Percentiles rank a stretch among this genome's conserved stretches.
These are phyloP conservation scores for Diceros bicornis DNA, from an alignment of 2,797 vertebrate species.

Conservation along the genomic window DNA sequence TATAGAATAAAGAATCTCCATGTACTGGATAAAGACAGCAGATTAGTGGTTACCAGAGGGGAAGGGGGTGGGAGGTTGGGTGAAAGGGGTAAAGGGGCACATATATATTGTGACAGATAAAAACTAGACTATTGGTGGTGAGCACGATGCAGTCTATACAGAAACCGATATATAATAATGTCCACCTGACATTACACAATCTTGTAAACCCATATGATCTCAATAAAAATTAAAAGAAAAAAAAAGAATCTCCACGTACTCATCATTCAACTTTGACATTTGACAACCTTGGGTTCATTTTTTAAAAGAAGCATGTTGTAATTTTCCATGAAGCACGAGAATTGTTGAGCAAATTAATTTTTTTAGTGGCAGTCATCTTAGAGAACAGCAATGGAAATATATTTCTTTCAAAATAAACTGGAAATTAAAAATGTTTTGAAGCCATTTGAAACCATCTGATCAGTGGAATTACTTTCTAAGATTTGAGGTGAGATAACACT, in stretches of 20 bases:
- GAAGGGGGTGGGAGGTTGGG: no score
- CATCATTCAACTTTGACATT: not conserved
- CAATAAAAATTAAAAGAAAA: no score
- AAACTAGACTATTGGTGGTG: no score
- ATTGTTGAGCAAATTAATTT: not conserved
- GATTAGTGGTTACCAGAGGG: no score
- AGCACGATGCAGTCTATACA: no score
- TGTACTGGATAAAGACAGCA: not conserved
- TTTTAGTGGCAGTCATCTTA: not conserved
- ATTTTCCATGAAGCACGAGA: slow-evolving; percentile 9
- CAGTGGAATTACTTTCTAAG: slow-evolving; percentile 21
- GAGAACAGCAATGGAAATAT: not conserved
- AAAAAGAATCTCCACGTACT: not conserved
- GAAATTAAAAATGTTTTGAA: slow-evolving; percentile 42
- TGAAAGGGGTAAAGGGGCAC: not conserved
- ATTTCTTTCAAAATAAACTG: slow-evolving; percentile 4
- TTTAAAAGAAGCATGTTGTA: not conserved
- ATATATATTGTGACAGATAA: no score
- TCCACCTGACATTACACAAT: no score
- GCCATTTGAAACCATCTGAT: not conserved
- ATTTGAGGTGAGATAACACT: not conserved
- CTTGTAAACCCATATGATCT: no score
- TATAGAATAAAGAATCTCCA: not conserved
- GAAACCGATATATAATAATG: no score
- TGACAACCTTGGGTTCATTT: not conserved